Evolutionary conservation across 2,113 vertebrate species (phyloP).

Genomic region (Dicrurus megarhynchus): DNA sequence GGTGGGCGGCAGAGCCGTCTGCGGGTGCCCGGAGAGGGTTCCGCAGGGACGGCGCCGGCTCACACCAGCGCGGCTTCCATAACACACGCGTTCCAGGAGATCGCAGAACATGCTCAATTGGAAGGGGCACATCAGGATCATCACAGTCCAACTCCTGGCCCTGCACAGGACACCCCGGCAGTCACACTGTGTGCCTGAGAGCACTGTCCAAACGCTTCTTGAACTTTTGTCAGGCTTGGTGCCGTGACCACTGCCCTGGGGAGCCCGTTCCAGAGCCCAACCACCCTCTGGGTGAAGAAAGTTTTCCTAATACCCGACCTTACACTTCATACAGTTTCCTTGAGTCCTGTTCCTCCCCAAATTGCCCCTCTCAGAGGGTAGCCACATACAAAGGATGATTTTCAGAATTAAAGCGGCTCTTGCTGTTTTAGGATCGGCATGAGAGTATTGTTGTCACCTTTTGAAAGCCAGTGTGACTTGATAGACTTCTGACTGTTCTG

Average conservation of each 20-base stretch:
- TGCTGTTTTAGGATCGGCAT: background rate
- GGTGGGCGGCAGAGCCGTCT: background rate
- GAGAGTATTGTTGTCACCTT: background rate
- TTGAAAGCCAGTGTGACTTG: background rate
- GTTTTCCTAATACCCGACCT: too few relatives aligned
- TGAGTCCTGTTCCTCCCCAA: background rate
- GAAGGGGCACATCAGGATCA: too few relatives aligned
- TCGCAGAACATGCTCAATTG: fast-evolving
- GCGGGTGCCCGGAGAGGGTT: too few relatives aligned
- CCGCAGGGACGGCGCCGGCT: fast-evolving
- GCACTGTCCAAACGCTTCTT: background rate
- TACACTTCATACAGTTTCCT: background rate
- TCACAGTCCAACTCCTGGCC: fast-evolving
- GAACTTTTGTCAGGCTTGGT: background rate
- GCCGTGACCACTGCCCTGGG: too few relatives aligned
- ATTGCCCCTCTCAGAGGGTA: fast-evolving
- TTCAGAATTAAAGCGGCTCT: background rate
- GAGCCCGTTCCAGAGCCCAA: background rate
- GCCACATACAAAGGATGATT: fast-evolving
- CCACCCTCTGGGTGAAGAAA: background rate
- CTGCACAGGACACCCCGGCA: background rate
- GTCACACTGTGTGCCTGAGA: background rate
- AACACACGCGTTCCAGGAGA: fast-evolving
- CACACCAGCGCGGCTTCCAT: fast-evolving
- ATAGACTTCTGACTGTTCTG: fast-evolving